Percentiles rank a stretch among this genome's conserved stretches.
Conservation (phyloP, 1,140 invertebrate species). For the Reticulitermes speratus region DNA sequence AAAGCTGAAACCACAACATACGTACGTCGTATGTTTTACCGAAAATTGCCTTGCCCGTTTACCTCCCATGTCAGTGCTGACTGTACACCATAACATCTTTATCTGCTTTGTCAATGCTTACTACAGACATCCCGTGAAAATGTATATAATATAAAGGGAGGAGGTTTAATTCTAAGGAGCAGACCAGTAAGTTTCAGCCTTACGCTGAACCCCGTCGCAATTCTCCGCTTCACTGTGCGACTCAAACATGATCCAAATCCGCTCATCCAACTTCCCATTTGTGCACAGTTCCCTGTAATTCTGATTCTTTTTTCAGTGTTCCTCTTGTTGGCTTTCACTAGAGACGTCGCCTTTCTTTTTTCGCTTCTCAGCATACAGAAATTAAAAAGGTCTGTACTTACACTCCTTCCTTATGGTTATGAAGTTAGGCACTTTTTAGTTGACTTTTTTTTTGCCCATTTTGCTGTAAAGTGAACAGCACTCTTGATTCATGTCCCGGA, state of each 20-base stretch:
- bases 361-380: no score
- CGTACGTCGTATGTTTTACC: no score
- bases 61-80: not conserved
- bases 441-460: no score
- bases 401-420: no score
- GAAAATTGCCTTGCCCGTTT: no score
- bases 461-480: no score
- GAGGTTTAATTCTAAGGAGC: not conserved
- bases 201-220: not conserved
- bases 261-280: not conserved
- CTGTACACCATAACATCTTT: not conserved
- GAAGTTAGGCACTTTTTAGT: no score
- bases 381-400: no score
- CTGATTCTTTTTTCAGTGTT: not conserved
- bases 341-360: not conserved
- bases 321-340: not conserved
- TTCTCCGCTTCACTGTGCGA: not conserved
- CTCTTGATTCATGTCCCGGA: no score
- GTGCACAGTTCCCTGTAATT: not conserved
- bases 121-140: not conserved
- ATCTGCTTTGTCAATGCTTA: not conserved
- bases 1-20: no score
- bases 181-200: not conserved
- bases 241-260: not conserved
- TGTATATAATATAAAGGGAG: not conserved